A percentile compares a stretch with the other conserved stretches of the same genome.
Conservation (phyloP, 2,888 invertebrate genomes). For the Cosmia trapezina region DNA sequence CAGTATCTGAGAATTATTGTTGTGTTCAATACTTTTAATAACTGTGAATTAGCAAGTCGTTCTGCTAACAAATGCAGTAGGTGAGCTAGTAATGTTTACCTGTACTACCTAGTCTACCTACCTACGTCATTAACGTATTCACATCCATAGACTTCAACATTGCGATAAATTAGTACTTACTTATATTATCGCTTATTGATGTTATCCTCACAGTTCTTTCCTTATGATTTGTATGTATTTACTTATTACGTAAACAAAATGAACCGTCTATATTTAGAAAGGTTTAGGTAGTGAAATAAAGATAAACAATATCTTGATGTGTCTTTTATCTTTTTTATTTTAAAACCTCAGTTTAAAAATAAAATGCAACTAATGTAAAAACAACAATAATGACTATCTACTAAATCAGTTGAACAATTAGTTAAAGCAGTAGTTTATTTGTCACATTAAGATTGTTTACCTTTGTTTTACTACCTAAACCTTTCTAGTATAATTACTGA, state of each 20-base stretch:
- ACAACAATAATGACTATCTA: no score
- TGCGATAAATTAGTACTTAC: slow-evolving; percentile 9
- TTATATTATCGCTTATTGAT: slow-evolving; percentile 20
- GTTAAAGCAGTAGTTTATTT: no score
- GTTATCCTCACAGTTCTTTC: slow-evolving; percentile 9
- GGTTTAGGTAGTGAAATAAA: no score
- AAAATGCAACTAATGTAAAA: no score
- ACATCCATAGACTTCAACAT: slow-evolving; percentile 2
- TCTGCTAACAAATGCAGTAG: neutral
- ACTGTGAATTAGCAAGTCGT: slow-evolving; percentile 18
- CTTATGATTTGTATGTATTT: slow-evolving; percentile 14
- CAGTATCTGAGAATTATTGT: slow-evolving; percentile 24
- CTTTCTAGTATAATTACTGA: no score
- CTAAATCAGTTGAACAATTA: no score
- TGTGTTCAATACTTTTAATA: slow-evolving; percentile 17
- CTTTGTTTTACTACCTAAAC: no score
- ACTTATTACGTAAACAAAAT: neutral
- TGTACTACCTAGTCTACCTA: neutral
- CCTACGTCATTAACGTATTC: neutral
- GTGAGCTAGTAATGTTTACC: neutral
- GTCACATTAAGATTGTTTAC: no score
- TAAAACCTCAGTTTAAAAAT: no score
- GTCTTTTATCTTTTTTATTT: no score
- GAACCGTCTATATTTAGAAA: no score
- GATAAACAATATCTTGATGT: no score